phyloP scores from a whole-genome alignment of 2,797 vertebrate genomes.

The Darevskia mixta region DNA sequence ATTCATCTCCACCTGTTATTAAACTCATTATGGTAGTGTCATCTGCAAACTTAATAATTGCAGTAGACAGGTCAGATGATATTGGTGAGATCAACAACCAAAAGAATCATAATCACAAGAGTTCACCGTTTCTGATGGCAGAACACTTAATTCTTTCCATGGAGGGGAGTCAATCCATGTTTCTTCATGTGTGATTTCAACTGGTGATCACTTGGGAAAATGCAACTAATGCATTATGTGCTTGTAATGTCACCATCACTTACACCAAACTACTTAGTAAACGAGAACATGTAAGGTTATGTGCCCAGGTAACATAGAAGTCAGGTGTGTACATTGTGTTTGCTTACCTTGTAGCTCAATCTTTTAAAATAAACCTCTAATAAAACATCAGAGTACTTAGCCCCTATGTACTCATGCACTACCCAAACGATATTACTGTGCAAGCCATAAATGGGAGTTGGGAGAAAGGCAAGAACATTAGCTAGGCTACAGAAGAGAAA shows the following conservation, averaged over 20 bases:
- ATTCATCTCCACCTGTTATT: no score
- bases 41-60: no score
- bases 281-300: background rate
- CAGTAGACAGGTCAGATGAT: no score
- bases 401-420: background rate
- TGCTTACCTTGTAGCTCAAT: background rate
- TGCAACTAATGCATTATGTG: background rate
- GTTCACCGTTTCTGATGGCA: no score
- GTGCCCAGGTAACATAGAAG: background rate
- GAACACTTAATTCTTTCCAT: no score
- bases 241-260: background rate
- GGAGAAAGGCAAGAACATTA: background rate
- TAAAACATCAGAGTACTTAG: background rate
- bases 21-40: no score
- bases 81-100: no score
- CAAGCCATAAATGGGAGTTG: background rate
- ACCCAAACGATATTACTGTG: background rate
- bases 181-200: background rate
- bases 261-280: background rate
- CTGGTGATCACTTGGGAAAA: background rate
- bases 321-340: background rate
- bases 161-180: background rate
- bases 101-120: no score
- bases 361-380: background rate
- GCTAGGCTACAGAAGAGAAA: background rate